Percentiles rank a stretch among this genome's conserved stretches.
These are phyloP conservation scores for Protaetia brevitarsis DNA, from an alignment of 1,140 invertebrate species.

Conservation along the genomic window DNA sequence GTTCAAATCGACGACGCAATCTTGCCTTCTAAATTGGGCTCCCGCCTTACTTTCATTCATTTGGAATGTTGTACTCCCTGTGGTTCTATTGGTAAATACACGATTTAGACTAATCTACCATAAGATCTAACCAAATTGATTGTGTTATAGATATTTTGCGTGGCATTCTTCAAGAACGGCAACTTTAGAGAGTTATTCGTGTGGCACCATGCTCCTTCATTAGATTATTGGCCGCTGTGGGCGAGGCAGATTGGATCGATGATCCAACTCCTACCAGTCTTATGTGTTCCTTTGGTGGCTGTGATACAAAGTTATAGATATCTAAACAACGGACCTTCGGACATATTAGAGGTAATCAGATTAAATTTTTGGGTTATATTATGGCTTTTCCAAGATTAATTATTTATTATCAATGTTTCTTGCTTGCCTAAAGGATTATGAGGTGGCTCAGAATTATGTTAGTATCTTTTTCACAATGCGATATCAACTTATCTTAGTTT, in stretches of 20 bases:
- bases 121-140: not conserved
- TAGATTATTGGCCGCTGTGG: conserved; percentile 71
- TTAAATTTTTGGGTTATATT: not conserved
- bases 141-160: conserved; percentile 64
- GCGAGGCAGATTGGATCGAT: conserved; percentile 71
- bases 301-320: conserved; percentile 82
- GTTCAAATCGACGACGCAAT: conserved; percentile 53
- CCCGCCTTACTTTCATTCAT: conserved; percentile 76
- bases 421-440: conserved; percentile 33
- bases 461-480: conserved; percentile 28
- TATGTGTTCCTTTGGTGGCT: conserved; percentile 72
- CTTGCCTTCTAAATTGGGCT: conserved; percentile 57
- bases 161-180: conserved; percentile 73
- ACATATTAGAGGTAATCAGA: conserved; percentile 78
- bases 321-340: conserved; percentile 74
- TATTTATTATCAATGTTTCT: not conserved
- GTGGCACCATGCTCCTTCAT: conserved; percentile 57
- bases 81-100: conserved; percentile 66
- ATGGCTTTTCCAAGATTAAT: too few species aligned
- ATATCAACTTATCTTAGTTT: too few species aligned
- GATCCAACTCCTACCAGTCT: conserved; percentile 72
- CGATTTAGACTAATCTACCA: not conserved
- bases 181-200: conserved; percentile 70
- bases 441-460: conserved; percentile 36
- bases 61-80: conserved; percentile 83